Base-by-base conservation (phyloP, 2,888 invertebrate species). In the Priocnemis perturbator region DNA sequence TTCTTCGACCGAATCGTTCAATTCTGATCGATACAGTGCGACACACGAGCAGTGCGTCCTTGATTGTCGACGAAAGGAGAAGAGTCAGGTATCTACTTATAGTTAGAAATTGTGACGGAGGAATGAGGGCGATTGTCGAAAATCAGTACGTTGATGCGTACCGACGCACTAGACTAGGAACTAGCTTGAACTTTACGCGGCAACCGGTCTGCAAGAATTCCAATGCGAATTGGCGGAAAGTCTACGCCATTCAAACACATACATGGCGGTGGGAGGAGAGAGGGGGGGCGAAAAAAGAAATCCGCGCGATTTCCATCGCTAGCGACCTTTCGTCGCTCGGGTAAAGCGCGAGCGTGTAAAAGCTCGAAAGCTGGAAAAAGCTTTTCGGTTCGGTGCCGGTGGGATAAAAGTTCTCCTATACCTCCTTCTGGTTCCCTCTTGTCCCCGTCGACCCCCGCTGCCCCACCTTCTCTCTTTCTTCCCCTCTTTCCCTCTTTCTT, bases 391-490 rank as follows among this genome's bases (percentile, higher is more conserved):
- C 75, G 77, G 73, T 69, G 74, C 77, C 78, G 82, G 77, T 79
- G 72, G 84, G 82, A 83, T 85, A 84, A 85, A 85, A 85, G 79
- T 85, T 84, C 83, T 76, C 73, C 79, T 82, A 82, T 81, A 83
- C 83, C 71, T 57, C 60, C 67, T 66, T 60, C 67, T 56, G 71
- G 60, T 75, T 63, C 59, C 59, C 15, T 56, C 67, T 60, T 64
- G 61, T 37, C 37, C 37, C 37, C 14, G 11, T 9, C 2, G 14
- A 1, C 37, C 4, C 14, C 7, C 37, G 4, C 37, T 11, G 37
- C 7, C 37, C 37, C 37, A 3, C 14, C 11, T 11, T 11, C 37
- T 37, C 37, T 37, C 37, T 37, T 11, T 57, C 58, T 64, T 67
- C 37, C 50, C 56, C 47, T 67, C 60, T 62, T 65, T 67, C 50